These are phyloP conservation scores for Ctenopoma kingsleyae DNA, from an alignment of 2,797 vertebrate genomes.

Conservation along the genomic window DNA sequence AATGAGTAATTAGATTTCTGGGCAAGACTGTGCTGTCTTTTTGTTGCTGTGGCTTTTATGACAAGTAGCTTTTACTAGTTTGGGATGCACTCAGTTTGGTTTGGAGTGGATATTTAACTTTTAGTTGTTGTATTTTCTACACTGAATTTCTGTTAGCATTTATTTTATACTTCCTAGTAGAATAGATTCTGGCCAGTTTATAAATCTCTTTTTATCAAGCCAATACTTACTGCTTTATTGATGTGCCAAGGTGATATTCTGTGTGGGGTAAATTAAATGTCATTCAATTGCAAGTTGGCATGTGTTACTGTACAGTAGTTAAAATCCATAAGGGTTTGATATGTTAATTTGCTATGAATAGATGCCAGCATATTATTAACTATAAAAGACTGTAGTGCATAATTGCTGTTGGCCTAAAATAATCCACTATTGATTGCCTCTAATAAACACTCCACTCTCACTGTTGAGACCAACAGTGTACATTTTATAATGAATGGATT, in stretches of 20 bases:
- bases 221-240: conserved; percentile 14
- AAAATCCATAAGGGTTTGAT: conserved; percentile 4
- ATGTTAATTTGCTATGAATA: neutral
- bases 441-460: no score
- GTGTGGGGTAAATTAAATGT: conserved; percentile 1
- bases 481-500: conserved; percentile 1
- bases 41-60: conserved; percentile 43
- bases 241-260: conserved; percentile 13
- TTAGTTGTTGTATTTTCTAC: neutral
- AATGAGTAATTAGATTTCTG: conserved; percentile 53
- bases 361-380: neutral
- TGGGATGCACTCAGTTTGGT: conserved; percentile 28
- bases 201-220: neutral
- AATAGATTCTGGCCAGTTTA: conserved; percentile 3
- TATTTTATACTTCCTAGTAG: neutral
- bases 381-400: neutral
- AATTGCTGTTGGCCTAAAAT: no score
- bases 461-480: neutral
- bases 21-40: conserved; percentile 18
- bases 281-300: conserved; percentile 19
- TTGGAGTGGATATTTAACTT: conserved; percentile 9
- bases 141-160: neutral
- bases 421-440: no score
- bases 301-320: neutral
- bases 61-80: conserved; percentile 21